Conservation (phyloP, 1,140 invertebrate species). For the Aporrectodea caliginosa region DNA sequence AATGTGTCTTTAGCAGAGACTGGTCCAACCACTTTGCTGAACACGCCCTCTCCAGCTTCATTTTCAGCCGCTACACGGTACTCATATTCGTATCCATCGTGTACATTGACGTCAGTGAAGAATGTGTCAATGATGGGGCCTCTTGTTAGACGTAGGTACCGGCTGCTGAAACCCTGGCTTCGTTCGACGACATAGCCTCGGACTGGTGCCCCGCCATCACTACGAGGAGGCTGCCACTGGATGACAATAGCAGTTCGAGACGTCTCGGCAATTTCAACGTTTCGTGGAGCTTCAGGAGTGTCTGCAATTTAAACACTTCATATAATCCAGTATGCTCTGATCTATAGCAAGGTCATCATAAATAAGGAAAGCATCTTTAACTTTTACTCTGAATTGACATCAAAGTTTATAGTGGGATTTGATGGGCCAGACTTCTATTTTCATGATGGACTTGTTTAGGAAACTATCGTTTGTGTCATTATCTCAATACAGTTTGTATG, state of each 20-base stretch:
- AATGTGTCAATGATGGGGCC: conserved; percentile 16
- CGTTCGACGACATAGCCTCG: conserved; percentile 88
- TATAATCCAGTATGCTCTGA: too few relatives aligned
- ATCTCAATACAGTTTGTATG: too few relatives aligned
- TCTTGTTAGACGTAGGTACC: conserved; percentile 18
- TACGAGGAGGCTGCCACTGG: conserved; percentile 93
- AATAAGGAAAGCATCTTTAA: too few relatives aligned
- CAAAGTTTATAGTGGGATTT: background rate
- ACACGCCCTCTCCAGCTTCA: conserved; percentile 33
- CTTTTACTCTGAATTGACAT: too few relatives aligned
- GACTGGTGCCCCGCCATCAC: conserved; percentile 85
- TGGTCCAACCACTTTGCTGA: conserved; percentile 18
- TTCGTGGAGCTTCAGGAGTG: conserved; percentile 30
- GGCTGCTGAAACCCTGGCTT: conserved; percentile 55
- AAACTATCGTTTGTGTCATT: too few relatives aligned
- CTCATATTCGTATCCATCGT: conserved; percentile 73
- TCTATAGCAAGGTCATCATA: too few relatives aligned
- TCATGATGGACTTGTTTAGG: too few relatives aligned
- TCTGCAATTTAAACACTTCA: conserved; percentile 22
- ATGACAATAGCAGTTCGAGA: conserved; percentile 70
- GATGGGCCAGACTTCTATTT: background rate
- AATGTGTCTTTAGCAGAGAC: conserved; percentile 33
- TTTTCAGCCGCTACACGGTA: conserved; percentile 93
- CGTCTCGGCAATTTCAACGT: conserved; percentile 60
- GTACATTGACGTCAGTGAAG: conserved; percentile 48